Evolutionary conservation across 1,140 invertebrate genomes (phyloP), one percentile per base, ranked within the genome.

Genomic region (Drosophila ercepeae): DNA sequence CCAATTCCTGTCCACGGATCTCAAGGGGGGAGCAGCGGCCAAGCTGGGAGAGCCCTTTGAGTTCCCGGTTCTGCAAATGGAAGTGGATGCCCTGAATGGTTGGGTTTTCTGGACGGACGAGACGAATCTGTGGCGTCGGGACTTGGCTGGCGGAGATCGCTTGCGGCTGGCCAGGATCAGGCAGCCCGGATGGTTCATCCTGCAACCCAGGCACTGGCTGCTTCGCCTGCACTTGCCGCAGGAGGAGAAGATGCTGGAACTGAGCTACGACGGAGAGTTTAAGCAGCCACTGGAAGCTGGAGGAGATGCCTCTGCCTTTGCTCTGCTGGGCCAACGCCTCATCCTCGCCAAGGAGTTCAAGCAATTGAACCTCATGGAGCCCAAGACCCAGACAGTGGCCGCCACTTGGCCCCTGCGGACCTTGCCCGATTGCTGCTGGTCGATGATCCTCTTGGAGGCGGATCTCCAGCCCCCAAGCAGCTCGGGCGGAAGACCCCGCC

Each of bases 81-180:
- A 97, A 91, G 95, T 98, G 0, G 97, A 99, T 93, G 96, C 98
- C 18, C 95, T 96, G 68, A 98, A 98, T 91, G 97, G 97, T 92
- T 97, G 96, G 91, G 91, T 98, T 2, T 98, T 97, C 91, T 98
- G 96, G 95, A 3, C 93, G 5, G 90, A 93, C 49, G 93, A 70
- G 0, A 94, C 93, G 6, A 93, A 93, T 1, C 83, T 99, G 11
- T 97, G 95, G 89, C 93, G 96, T 8, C 82, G 97, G 6, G 96
- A 98, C 91, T 89, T 98, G 11, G 93, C 93, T 1, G 68, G 19
- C 1, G 39, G 41, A 11, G 8, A 64, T 19, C 6, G 14, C 0
- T 16, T 64, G n/a, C 67, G 55, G 0, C 9, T 84, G 1, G 19
- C 57, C 3, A 32, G 42, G 32, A 52, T 67, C 29, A 44, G 25